Percentiles rank a stretch among this genome's conserved stretches.
Conservation (phyloP, 2,888 invertebrate species). For the Cheilosia grossa region DNA sequence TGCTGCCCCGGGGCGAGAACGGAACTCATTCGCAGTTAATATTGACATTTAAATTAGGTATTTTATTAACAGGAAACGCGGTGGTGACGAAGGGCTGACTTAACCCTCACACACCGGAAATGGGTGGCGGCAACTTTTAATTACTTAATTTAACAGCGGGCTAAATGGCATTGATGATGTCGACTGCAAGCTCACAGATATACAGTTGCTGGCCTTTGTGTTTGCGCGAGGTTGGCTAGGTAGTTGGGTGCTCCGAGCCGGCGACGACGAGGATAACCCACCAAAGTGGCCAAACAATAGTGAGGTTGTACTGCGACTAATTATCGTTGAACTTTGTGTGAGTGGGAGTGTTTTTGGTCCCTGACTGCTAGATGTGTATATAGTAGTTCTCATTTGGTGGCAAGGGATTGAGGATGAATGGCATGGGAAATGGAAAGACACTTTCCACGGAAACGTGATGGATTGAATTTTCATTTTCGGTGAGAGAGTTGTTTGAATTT, state of each 20-base stretch:
- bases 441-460: constrained; percentile 22
- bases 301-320: constrained; percentile 57
- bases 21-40: constrained; percentile 75
- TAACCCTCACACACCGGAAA: constrained; percentile 16
- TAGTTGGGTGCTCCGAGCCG: constrained; percentile 10
- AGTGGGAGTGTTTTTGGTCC: neutral
- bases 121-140: constrained; percentile 50
- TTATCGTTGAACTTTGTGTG: constrained; percentile 55
- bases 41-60: constrained; percentile 80
- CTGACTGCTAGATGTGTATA: neutral
- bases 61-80: constrained; percentile 64
- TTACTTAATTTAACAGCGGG: constrained; percentile 71
- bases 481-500: constrained; percentile 8
- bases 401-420: constrained; percentile 32
- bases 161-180: constrained; percentile 66
- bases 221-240: constrained; percentile 26
- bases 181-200: constrained; percentile 29
- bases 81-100: constrained; percentile 7
- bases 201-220: constrained; percentile 40
- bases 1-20: constrained; percentile 24
- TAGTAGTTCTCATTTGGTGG: constrained; percentile 1
- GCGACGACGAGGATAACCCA: constrained; percentile 9
- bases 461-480: constrained; percentile 45
- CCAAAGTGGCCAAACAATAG: constrained; percentile 46
- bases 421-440: constrained; percentile 21